phyloP scores from a whole-genome alignment of 2,797 vertebrate species.

The Sphenodon punctatus region DNA sequence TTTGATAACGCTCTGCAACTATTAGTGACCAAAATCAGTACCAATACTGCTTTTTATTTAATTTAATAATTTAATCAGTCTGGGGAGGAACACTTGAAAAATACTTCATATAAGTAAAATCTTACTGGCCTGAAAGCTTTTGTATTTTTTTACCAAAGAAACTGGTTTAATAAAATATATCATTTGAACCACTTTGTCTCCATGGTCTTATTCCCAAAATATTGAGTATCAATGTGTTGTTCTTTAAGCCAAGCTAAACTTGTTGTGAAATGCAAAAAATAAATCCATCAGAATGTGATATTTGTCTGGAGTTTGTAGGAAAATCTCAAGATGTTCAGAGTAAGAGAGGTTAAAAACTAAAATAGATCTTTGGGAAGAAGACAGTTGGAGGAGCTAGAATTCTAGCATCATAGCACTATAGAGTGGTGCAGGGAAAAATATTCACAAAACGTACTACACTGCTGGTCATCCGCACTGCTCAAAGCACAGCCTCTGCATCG shows the following conservation, averaged over 20 bases:
- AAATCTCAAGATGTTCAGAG: background rate
- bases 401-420: background rate
- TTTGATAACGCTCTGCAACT: background rate
- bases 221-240: too few species aligned
- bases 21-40: background rate
- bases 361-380: background rate
- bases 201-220: too few species aligned
- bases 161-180: too few species aligned
- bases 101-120: too few species aligned
- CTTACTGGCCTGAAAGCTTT: too few species aligned
- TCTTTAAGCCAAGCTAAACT: too few species aligned
- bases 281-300: background rate
- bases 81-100: too few species aligned
- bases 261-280: too few species aligned
- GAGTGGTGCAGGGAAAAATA: constrained; percentile 12
- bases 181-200: too few species aligned
- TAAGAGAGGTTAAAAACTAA: background rate
- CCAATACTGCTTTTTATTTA: background rate
- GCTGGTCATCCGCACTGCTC: too few species aligned
- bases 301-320: background rate
- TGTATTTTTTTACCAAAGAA: too few species aligned
- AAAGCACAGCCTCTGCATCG: too few species aligned
- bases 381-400: background rate
- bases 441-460: background rate
- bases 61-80: background rate